phyloP scores from a whole-genome alignment of 2,113 vertebrate species.

The Lamprotornis superbus region DNA sequence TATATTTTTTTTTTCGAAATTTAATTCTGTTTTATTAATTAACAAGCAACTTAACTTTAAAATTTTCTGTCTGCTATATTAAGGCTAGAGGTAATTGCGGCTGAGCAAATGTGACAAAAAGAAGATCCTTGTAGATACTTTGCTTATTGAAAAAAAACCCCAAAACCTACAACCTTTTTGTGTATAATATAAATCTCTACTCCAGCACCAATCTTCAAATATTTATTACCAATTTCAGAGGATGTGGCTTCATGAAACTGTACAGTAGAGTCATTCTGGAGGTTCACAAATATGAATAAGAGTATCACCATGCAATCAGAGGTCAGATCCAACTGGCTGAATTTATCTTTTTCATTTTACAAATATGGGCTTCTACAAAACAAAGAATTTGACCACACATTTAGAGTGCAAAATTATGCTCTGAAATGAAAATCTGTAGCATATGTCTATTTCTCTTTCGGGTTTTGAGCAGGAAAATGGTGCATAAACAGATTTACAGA shows the following conservation, averaged over 20 bases:
- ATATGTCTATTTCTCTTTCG: background rate
- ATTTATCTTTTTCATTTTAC: background rate
- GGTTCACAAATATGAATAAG: background rate
- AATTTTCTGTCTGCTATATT: background rate
- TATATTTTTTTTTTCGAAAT: background rate
- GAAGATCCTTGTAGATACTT: background rate
- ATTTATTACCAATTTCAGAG: background rate
- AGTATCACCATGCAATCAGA: background rate
- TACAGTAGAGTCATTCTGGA: background rate
- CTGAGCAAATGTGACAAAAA: background rate
- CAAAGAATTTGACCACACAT: background rate
- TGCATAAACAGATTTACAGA: background rate
- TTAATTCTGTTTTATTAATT: background rate
- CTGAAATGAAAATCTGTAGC: background rate
- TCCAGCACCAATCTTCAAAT: background rate
- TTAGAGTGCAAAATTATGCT: background rate
- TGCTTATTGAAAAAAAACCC: background rate
- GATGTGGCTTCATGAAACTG: background rate
- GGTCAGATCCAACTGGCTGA: background rate
- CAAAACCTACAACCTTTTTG: background rate
- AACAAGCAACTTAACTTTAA: background rate
- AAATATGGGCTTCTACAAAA: background rate
- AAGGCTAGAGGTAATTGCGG: background rate
- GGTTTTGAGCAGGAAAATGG: background rate
- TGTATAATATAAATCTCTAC: background rate